Conservation (phyloP, 2,113 vertebrate genomes). For the Notechis scutatus region DNA sequence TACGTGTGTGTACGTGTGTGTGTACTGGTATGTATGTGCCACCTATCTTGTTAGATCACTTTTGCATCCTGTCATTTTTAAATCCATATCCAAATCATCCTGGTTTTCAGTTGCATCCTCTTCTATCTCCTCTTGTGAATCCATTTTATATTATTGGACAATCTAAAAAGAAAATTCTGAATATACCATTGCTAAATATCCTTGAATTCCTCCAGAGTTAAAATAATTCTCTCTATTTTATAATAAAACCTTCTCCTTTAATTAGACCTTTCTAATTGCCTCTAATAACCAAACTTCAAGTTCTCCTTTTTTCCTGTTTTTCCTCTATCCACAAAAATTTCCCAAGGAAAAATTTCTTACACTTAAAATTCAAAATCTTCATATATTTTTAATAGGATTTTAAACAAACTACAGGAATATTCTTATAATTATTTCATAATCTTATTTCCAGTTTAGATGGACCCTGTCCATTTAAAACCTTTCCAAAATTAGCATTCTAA, state of each 20-base stretch:
- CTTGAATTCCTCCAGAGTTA: not conserved
- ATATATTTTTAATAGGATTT: not conserved
- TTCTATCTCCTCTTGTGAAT: not conserved
- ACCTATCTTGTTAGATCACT: not conserved
- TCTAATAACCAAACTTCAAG: not conserved
- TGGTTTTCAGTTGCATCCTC: not conserved
- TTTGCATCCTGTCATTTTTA: not conserved
- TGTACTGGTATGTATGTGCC: not conserved
- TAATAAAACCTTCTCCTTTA: not conserved
- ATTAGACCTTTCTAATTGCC: not conserved
- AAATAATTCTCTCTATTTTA: not conserved
- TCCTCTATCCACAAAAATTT: not conserved
- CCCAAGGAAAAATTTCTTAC: not conserved
- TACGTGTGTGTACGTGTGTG: not conserved
- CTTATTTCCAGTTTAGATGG: not conserved
- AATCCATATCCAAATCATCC: not conserved
- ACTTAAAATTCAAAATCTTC: not conserved
- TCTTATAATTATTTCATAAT: not conserved
- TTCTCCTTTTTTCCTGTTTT: not conserved
- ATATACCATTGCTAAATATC: not conserved
- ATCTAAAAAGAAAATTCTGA: not conserved
- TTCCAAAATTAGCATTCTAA: not conserved
- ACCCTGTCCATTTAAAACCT: not conserved
- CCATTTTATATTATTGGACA: not conserved
- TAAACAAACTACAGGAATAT: not conserved